Conservation (phyloP, 2,797 vertebrate species). For the Hyperoplus immaculatus region DNA sequence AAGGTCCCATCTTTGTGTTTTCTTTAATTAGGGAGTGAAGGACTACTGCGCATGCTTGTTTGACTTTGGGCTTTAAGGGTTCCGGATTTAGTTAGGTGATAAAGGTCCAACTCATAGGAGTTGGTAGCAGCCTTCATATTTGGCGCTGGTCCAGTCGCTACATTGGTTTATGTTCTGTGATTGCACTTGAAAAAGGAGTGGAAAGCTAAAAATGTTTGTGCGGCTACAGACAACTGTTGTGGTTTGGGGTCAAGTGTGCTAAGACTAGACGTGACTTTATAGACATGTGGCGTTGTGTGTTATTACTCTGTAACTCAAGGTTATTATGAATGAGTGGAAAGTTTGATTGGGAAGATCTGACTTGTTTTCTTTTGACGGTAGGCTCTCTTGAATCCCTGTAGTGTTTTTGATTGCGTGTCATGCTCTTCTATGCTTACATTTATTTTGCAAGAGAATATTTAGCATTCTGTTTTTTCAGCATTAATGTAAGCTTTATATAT, state of each 20-base stretch:
- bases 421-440: not conserved
- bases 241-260: conserved; percentile 30
- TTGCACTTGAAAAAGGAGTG: conserved; percentile 40
- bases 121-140: conserved; percentile 52
- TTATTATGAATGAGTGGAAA: conserved; percentile 36
- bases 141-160: conserved; percentile 35
- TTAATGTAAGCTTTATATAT: not conserved
- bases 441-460: conserved; percentile 10
- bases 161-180: conserved; percentile 55
- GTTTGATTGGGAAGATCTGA: conserved; percentile 36
- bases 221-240: conserved; percentile 30
- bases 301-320: conserved; percentile 26
- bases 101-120: conserved; percentile 55
- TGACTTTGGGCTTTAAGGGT: conserved; percentile 64
- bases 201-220: conserved; percentile 18
- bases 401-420: not conserved
- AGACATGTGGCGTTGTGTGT: conserved; percentile 34
- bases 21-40: conserved; percentile 67
- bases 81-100: conserved; percentile 72
- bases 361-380: conserved; percentile 9
- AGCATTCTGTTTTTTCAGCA: not conserved
- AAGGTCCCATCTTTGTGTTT: conserved; percentile 68
- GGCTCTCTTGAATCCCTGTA: conserved; percentile 5
- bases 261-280: conserved; percentile 24
- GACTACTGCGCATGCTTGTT: conserved; percentile 64